Evolutionary conservation across 2,113 vertebrate genomes (phyloP).

Genomic region (Zosterops pallidus): DNA sequence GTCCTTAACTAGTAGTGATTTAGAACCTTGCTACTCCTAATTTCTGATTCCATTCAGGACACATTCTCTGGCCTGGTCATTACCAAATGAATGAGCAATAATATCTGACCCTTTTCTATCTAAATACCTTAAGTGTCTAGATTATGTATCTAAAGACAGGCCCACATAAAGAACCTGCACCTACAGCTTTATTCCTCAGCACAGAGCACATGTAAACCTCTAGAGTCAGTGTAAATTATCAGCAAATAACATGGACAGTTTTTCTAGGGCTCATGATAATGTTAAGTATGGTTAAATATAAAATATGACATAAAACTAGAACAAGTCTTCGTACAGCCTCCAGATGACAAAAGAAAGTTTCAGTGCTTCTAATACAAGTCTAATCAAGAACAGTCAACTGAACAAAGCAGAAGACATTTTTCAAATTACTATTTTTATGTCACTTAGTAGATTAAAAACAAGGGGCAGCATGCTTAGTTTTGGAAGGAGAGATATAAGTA

Average conservation of each 20-base stretch:
- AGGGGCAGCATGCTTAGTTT: background rate
- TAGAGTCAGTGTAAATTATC: background rate
- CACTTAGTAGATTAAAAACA: slow-evolving; percentile 40
- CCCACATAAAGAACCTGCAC: background rate
- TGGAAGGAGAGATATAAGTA: background rate
- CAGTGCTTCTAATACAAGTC: background rate
- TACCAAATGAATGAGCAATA: background rate
- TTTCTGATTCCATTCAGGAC: background rate
- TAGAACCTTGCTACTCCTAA: background rate
- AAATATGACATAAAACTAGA: background rate
- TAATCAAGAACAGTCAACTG: background rate
- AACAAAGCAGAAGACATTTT: background rate
- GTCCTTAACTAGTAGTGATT: background rate
- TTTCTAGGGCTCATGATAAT: background rate
- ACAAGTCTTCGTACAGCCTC: background rate
- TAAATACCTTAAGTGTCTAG: background rate
- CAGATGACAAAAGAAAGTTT: background rate
- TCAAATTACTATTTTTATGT: background rate
- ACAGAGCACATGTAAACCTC: background rate
- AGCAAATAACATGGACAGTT: background rate
- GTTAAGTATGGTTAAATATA: background rate
- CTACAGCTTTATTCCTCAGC: background rate
- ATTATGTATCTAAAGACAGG: background rate
- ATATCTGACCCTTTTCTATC: background rate
- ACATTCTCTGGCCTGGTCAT: background rate